A percentile compares a stretch with the other conserved stretches of the same genome.
Conservation (phyloP, 2,113 vertebrate genomes). For the Nesospiza acunhae region DNA sequence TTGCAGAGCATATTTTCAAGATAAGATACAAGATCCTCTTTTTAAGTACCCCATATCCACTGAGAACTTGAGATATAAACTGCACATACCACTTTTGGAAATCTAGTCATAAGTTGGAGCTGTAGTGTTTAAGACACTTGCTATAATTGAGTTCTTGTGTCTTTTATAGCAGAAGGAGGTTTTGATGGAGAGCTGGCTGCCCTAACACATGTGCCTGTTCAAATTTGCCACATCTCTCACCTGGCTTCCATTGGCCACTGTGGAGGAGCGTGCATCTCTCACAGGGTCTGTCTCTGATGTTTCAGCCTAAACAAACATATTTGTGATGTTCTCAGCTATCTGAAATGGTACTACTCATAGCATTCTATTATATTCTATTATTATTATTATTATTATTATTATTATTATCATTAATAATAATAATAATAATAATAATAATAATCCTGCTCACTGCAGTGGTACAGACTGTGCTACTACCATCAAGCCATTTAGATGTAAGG, state of each 20-base stretch:
- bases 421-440: too few relatives aligned
- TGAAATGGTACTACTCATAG: neutral
- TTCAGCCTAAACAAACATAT: neutral
- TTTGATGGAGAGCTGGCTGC: neutral
- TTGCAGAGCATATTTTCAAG: constrained; percentile 8
- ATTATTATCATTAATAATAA: too few relatives aligned
- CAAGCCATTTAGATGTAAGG: neutral
- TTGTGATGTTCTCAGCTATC: neutral
- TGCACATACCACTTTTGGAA: neutral
- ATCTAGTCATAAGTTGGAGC: neutral
- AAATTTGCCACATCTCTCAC: neutral
- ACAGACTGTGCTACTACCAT: neutral
- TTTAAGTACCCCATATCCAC: neutral
- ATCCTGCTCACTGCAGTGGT: neutral
- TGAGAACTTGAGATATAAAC: constrained; percentile 20
- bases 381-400: neutral
- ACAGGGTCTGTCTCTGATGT: neutral
- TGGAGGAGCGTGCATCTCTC: neutral
- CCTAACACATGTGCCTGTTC: neutral
- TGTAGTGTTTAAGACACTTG: neutral
- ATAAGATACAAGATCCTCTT: constrained; percentile 9
- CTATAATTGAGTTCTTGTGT: neutral
- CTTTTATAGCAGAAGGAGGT: neutral
- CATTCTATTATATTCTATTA: neutral
- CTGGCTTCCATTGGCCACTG: neutral